phyloP scores from a whole-genome alignment of 23 tunicate species.

The Aplidium turbinatum region DNA sequence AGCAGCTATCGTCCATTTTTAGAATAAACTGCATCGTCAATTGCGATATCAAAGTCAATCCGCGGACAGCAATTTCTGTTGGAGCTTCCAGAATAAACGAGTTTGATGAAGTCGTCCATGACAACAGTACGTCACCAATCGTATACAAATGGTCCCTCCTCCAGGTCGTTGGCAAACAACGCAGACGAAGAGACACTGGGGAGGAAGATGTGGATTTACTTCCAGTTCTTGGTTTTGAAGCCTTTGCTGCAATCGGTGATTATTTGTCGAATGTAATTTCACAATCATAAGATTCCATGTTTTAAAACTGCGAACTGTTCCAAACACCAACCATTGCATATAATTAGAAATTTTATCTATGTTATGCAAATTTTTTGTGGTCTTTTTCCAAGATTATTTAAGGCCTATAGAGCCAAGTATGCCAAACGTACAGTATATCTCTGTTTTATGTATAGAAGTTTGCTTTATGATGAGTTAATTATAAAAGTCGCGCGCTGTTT shows the following conservation, averaged over 20 bases:
- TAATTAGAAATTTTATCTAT: too few species aligned
- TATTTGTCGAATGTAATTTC: not conserved
- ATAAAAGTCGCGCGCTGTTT: too few species aligned
- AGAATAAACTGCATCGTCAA: slow-evolving; percentile 58
- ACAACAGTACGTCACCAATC: slow-evolving; percentile 9
- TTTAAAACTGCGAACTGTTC: not conserved
- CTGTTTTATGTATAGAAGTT: too few species aligned
- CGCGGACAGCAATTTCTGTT: slow-evolving; percentile 33
- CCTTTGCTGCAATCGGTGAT: slow-evolving; percentile 48
- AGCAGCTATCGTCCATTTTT: slow-evolving; percentile 17
- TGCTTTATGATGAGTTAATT: too few species aligned
- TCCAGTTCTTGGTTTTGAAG: slow-evolving; percentile 30
- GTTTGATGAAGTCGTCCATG: not conserved
- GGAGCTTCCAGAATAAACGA: slow-evolving; percentile 5
- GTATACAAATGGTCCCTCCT: slow-evolving; percentile 43
- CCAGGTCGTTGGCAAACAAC: not conserved
- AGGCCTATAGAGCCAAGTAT: too few species aligned
- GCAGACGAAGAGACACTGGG: not conserved
- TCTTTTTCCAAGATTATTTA: too few species aligned
- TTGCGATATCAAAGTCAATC: slow-evolving; percentile 57
- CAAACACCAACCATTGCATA: too few species aligned
- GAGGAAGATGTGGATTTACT: not conserved
- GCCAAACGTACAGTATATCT: too few species aligned
- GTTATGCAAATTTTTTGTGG: too few species aligned
- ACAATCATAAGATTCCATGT: not conserved